These are phyloP conservation scores for Nephrotoma guestfalica DNA, from an alignment of 2,888 invertebrate species.

Conservation along the genomic window DNA sequence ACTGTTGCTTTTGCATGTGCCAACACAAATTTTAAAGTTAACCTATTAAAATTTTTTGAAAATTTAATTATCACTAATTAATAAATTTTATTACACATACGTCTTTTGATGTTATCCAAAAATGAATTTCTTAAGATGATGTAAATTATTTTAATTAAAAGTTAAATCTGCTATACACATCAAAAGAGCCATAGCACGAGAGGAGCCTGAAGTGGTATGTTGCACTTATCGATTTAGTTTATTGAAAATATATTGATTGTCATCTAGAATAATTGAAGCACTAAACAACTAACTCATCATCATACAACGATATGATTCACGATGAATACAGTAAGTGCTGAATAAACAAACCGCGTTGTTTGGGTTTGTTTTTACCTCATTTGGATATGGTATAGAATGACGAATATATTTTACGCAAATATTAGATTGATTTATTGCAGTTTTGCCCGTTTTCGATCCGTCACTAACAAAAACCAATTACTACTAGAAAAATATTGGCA, in stretches of 20 bases:
- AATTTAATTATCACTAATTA: too few relatives aligned
- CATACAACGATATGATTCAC: not conserved
- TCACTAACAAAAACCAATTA: too few relatives aligned
- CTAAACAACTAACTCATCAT: not conserved
- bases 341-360: not conserved
- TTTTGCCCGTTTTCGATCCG: not conserved
- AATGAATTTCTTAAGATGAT: not conserved
- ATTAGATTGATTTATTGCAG: not conserved
- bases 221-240: not conserved
- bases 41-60: too few relatives aligned
- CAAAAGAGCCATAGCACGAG: not conserved
- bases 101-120: not conserved
- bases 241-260: not conserved
- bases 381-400: not conserved
- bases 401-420: not conserved
- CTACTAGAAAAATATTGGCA: too few relatives aligned
- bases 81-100: too few relatives aligned
- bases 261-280: not conserved
- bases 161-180: not conserved
- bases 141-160: not conserved
- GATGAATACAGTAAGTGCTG: not conserved
- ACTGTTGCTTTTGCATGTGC: too few relatives aligned
- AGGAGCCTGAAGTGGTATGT: not conserved
- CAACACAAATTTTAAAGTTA: too few relatives aligned
- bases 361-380: not conserved